Base-by-base conservation (phyloP, 2,888 invertebrate genomes). In the Gonocerus acuteangulatus region DNA sequence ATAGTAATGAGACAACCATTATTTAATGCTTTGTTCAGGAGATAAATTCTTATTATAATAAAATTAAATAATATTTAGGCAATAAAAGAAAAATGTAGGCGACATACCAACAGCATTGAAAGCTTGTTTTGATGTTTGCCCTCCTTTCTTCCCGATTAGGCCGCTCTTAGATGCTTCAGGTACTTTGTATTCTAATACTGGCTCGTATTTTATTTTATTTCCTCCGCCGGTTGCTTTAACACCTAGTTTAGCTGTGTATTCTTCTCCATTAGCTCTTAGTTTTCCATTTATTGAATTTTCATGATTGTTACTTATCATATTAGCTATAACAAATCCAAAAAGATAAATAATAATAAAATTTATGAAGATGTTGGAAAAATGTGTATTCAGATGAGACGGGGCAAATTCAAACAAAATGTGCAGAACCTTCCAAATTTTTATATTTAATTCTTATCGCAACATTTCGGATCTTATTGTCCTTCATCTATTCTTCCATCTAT, bases 231-330 rank as follows among this genome's bases (percentile, higher is more conserved):
- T 76, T 16, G 83, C 78, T 1, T 74, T 75, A 36, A 87, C 78
- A 0, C 90, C 89, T 19, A 81, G 72, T 70, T 83, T 84, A 2
- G 78, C 83, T 47, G 76, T 81, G 65, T 84, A 84, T 16, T 82
- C 79, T 0, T 78, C 74, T 0, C 74, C 72, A 62, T 85, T 85
- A 62, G 81, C 74, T 22, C 77, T 75, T 1, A 82, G 76, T 49
- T 80, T 82, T 1, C 82, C 72, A 6, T 81, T 72, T 0, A 84
- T 70, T 1, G 81, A 79, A 60, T 82, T 75, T 71, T 88, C 88
- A 1, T 75, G 74, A 0, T 80, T 75, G 52, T 78, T 81, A 54
- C 79, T 79, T 59, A 78, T 79, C 0, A 86, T 62, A 0, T 80
- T 68, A n/a, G 70, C 76, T 70, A 56, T n/a, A 39, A 39, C 3